Conservation (phyloP, 2,888 invertebrate species). For the Allacma fusca region DNA sequence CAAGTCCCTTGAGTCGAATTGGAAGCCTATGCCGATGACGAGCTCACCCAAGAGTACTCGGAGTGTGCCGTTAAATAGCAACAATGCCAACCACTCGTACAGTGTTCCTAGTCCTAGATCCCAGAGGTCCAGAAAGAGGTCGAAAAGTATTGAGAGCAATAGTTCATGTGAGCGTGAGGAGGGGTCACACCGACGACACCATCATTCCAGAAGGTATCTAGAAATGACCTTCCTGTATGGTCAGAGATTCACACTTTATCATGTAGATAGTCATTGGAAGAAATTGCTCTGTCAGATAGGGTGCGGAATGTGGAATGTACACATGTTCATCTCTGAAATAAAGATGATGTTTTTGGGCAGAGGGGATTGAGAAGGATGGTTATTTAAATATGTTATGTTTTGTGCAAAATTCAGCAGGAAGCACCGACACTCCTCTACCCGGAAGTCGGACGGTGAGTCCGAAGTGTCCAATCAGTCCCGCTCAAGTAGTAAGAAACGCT, state of each 20-base stretch:
- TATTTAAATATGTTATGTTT: no score
- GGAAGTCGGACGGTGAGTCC: conserved; percentile 83
- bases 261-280: no score
- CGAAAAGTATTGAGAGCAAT: conserved; percentile 86
- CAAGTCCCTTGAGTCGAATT: conserved; percentile 61
- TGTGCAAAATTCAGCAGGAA: conserved; percentile 67
- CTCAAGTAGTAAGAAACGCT: conserved; percentile 75
- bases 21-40: conserved; percentile 54
- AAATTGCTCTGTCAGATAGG: no score
- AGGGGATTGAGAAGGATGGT: no score
- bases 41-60: conserved; percentile 77
- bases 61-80: conserved; percentile 75
- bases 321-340: no score
- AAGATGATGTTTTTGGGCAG: no score
- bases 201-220: conserved; percentile 36
- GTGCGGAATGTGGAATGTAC: no score
- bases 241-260: no score
- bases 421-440: conserved; percentile 74
- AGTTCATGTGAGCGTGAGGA: conserved; percentile 83
- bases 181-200: conserved; percentile 62
- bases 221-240: no score
- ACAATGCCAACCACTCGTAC: conserved; percentile 64
- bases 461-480: conserved; percentile 81
- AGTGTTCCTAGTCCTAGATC: conserved; percentile 80
- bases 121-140: conserved; percentile 72